These are phyloP conservation scores for Melanargia galathea DNA, from an alignment of 2,888 invertebrate species.

Conservation along the genomic window DNA sequence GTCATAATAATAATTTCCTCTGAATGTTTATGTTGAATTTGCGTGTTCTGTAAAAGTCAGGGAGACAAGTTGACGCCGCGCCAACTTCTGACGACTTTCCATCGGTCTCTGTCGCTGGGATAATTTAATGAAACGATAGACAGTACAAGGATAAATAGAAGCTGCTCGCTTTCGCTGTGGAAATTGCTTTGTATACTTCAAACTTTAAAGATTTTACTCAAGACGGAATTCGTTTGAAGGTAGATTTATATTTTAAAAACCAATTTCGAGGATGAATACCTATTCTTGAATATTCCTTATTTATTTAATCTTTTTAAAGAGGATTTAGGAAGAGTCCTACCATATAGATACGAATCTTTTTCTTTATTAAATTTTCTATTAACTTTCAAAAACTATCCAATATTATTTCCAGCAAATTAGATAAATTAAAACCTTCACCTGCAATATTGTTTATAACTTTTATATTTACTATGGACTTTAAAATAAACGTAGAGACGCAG, in stretches of 20 bases:
- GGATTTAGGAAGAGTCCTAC: no score
- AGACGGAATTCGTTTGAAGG: neutral
- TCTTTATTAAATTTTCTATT: no score
- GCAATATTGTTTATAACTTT: no score
- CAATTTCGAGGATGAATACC: neutral
- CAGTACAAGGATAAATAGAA: slow-evolving; percentile 10
- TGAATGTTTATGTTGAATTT: no score
- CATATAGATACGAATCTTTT: no score
- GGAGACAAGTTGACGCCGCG: slow-evolving; percentile 13
- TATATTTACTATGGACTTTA: no score
- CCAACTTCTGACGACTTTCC: slow-evolving; percentile 25
- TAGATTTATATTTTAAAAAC: neutral
- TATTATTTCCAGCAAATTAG: no score
- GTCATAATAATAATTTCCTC: no score
- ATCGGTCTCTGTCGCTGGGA: slow-evolving; percentile 26
- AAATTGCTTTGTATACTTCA: slow-evolving; percentile 14
- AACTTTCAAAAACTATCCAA: no score
- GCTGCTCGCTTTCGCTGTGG: slow-evolving; percentile 6
- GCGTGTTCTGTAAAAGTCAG: neutral
- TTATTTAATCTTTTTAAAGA: neutral
- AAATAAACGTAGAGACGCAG: no score
- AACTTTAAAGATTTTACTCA: slow-evolving; percentile 6
- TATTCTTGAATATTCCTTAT: neutral
- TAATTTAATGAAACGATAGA: slow-evolving; percentile 22
- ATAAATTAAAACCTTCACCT: no score